These are phyloP conservation scores for Parauchenoglanis punctatus DNA, from an alignment of 2,797 vertebrate genomes.

Conservation along the genomic window DNA sequence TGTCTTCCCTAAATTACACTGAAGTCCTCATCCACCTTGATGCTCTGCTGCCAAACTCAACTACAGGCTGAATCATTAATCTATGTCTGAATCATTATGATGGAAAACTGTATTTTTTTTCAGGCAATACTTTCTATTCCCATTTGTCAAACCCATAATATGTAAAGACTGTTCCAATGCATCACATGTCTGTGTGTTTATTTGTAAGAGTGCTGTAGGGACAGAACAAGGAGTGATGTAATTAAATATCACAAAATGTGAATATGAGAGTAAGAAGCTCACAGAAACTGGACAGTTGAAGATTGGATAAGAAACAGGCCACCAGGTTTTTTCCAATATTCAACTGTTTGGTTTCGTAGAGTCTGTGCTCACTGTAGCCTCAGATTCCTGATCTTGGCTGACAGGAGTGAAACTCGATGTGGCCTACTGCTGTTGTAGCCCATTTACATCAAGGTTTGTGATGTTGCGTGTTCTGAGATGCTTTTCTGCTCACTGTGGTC, in stretches of 20 bases:
- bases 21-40: conserved; percentile 23
- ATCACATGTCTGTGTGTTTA: background rate
- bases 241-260: background rate
- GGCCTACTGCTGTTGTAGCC: background rate
- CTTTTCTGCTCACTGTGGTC: background rate
- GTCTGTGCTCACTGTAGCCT: background rate
- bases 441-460: background rate
- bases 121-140: conserved; percentile 13
- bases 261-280: background rate
- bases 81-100: conserved; percentile 38
- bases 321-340: background rate
- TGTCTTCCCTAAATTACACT: background rate
- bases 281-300: background rate
- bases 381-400: background rate
- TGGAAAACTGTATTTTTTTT: background rate
- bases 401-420: background rate
- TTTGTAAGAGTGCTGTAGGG: background rate
- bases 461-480: background rate
- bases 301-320: background rate
- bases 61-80: conserved; percentile 44
- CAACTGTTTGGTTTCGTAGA: background rate
- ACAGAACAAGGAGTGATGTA: background rate
- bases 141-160: conserved; percentile 2
- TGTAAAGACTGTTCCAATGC: background rate
- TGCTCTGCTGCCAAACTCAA: conserved; percentile 45